These are phyloP conservation scores for Hydrotaea cyrtoneurina DNA, from an alignment of 2,888 invertebrate species.

Conservation along the genomic window DNA sequence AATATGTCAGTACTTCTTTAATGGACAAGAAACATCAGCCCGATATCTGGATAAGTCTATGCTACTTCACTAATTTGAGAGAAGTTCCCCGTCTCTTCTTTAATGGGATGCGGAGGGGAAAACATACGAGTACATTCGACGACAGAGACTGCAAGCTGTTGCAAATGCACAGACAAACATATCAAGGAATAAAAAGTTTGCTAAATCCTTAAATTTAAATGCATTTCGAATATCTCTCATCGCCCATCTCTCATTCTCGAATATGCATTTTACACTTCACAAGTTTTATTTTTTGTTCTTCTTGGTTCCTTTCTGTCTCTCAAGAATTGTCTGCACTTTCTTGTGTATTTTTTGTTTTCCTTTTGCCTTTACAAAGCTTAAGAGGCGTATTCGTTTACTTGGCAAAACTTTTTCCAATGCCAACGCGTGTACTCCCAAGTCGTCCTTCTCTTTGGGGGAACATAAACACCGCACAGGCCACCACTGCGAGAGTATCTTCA, in stretches of 20 bases:
- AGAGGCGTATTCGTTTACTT: conserved; percentile 65
- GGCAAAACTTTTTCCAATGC: conserved; percentile 52
- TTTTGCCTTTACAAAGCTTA: conserved; percentile 60
- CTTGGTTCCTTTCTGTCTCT: conserved; percentile 45
- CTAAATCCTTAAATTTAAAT: no score
- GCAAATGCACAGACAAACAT: no score
- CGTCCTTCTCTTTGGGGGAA: conserved; percentile 17
- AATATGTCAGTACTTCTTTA: no score
- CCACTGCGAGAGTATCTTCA: not conserved
- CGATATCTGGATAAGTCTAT: no score
- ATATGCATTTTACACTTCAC: conserved; percentile 20
- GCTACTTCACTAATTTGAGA: no score
- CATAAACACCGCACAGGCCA: conserved; percentile 13
- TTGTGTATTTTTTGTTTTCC: not conserved
- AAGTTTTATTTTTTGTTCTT: conserved; percentile 8
- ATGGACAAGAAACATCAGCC: no score
- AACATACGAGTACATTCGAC: no score
- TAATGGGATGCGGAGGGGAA: no score
- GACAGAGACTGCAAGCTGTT: no score
- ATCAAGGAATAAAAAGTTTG: no score
- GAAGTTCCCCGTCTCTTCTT: no score
- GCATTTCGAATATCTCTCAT: not conserved
- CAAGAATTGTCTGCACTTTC: conserved; percentile 52
- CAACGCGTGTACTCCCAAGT: not conserved
- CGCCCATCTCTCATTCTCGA: not conserved